Conservation (phyloP, 92 coral and sea anemone genomes). For the Paramuricea clavata region DNA sequence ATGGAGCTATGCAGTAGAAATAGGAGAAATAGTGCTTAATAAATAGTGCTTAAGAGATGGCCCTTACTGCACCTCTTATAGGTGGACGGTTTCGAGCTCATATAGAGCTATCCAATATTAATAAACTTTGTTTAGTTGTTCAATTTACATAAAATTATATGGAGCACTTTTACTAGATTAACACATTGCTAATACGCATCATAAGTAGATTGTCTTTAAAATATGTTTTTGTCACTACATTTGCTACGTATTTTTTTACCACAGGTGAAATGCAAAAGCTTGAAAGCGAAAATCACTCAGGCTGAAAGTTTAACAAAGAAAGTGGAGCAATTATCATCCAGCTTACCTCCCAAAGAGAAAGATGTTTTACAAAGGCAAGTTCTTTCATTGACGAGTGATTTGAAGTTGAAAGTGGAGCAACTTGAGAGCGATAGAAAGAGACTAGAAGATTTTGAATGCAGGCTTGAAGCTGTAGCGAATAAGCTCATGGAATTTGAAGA, state of each 20-base stretch:
- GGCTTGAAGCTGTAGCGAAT: conserved; percentile 65
- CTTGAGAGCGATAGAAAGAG: conserved; percentile 59
- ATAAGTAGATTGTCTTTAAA: neutral
- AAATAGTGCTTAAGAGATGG: too few relatives aligned
- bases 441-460: conserved; percentile 70
- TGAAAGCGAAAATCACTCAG: conserved; percentile 10
- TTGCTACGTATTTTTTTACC: neutral
- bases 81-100: too few relatives aligned
- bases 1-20: too few relatives aligned
- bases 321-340: neutral
- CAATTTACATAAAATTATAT: too few relatives aligned
- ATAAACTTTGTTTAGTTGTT: too few relatives aligned
- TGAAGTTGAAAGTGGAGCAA: conserved; percentile 2
- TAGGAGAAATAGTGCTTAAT: too few relatives aligned
- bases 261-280: neutral
- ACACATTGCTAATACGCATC: neutral
- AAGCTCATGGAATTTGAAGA: conserved; percentile 72
- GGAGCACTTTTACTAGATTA: too few relatives aligned
- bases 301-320: neutral
- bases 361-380: conserved; percentile 23
- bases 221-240: neutral
- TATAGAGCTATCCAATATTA: too few relatives aligned
- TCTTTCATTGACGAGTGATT: neutral
- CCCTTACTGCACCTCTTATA: too few relatives aligned
- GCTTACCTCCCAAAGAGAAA: conserved; percentile 1